phyloP scores from a whole-genome alignment of 2,888 invertebrate genomes.

The Nomada fucata region DNA sequence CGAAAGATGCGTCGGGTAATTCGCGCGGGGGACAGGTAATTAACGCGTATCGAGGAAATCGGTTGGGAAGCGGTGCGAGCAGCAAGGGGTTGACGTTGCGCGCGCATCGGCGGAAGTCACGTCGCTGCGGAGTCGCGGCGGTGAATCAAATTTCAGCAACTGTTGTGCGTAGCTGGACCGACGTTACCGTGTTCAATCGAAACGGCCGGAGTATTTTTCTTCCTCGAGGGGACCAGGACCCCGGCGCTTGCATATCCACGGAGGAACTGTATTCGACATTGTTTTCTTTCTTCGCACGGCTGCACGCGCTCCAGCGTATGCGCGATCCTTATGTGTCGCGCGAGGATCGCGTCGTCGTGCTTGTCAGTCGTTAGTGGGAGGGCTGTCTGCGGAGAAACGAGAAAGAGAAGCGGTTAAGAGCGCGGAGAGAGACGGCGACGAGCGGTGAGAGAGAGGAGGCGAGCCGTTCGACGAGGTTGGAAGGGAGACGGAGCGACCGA shows the following conservation, averaged over 20 bases:
- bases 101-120: constrained; percentile 65
- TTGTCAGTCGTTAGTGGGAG: constrained; percentile 60
- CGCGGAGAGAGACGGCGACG: constrained; percentile 7
- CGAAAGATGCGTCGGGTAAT: too few relatives aligned
- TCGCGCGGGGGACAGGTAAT: background rate
- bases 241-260: constrained; percentile 53
- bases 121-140: constrained; percentile 64
- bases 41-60: background rate
- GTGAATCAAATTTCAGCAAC: constrained; percentile 72
- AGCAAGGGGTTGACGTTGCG: constrained; percentile 1
- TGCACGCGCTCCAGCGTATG: constrained; percentile 56
- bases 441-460: constrained; percentile 4
- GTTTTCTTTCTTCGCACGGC: constrained; percentile 50
- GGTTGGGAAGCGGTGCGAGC: background rate
- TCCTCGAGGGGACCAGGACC: constrained; percentile 36
- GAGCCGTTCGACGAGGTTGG: background rate
- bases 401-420: constrained; percentile 20
- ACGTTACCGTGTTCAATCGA: constrained; percentile 43
- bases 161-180: constrained; percentile 12
- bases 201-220: constrained; percentile 51
- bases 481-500: constrained; percentile 11
- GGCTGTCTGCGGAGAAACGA: constrained; percentile 35
- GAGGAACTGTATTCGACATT: constrained; percentile 68
- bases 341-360: constrained; percentile 44
- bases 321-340: constrained; percentile 68